Evolutionary conservation across 2,113 vertebrate genomes (phyloP).

Genomic region (Myiozetetes cayanensis): DNA sequence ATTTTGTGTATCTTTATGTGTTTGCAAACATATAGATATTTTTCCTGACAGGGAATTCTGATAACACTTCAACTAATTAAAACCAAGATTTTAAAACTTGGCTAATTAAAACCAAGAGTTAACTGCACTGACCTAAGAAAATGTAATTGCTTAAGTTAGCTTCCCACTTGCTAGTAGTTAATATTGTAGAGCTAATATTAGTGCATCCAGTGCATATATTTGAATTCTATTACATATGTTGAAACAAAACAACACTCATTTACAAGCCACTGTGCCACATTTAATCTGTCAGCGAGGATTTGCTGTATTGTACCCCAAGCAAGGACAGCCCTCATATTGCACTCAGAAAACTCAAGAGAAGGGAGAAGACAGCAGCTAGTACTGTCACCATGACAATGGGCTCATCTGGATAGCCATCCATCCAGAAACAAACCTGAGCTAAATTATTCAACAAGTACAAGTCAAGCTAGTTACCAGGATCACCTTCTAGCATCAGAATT

Average conservation of each 20-base stretch:
- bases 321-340: background rate
- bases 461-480: background rate
- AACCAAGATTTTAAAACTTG: background rate
- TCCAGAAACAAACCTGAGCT: background rate
- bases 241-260: background rate
- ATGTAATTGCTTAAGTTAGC: background rate
- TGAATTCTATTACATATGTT: background rate
- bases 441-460: constrained; percentile 18
- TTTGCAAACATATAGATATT: background rate
- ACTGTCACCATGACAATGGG: constrained; percentile 19
- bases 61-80: constrained; percentile 12
- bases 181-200: background rate
- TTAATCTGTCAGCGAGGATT: background rate
- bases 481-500: background rate
- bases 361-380: background rate
- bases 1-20: background rate
- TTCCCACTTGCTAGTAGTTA: background rate
- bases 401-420: background rate
- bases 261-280: background rate
- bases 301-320: background rate
- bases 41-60: background rate
- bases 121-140: background rate
- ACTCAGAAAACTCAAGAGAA: background rate
- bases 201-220: background rate
- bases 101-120: background rate